Evolutionary conservation across 2,113 vertebrate genomes (phyloP), one percentile per base, ranked within the genome.

Genomic region (Otolemur garnettii): DNA sequence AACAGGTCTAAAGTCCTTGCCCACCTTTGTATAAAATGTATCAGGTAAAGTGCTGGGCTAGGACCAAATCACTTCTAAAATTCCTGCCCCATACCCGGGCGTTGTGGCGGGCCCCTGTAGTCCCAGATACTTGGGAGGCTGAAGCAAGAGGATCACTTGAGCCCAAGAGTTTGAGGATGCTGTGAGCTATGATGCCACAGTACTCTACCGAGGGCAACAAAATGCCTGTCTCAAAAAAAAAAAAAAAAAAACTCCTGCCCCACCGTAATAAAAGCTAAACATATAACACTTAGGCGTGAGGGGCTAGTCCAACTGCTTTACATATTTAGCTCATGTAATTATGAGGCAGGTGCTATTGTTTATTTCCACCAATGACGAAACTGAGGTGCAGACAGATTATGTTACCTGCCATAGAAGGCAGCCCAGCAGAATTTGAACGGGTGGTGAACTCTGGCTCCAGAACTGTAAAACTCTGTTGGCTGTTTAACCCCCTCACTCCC

Each of bases 291-390:
- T 86, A 71, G 77, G 45, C 71, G 57, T 28, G 42, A 68, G 55
- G 17, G 82, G 19, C 35, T 57, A 60, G 71, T 71, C 74, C 17
- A 71, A 71, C 38, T 28, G 7, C 33, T 85, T 85, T 91, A 79
- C 72, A 86, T 79, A 68, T 79, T 92, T 95, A 79, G 69, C 38
- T 90, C 75, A 55, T 45, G 59, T 26, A 57, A 60, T 59, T 77
- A 12, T 55, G 71, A 96, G 4, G 42, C 74, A 66, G 28, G 53
- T 24, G 64, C 82, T 94, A 74, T n/a, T 90, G 64, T 72, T 85
- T 30, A 78, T 90, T 94, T 94, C 71, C 77, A 74, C 57, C 6
- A 4, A 71, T 21, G 72, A 81, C 55, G 22, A 95, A 71, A 79
- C 68, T 38, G 68, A 92, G 60, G 59, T 3, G 13, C n/a, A 78